Evolutionary conservation across 2,888 invertebrate species (phyloP), one percentile per base, ranked within the genome.

Genomic region (Prostheceraeus crozeri): DNA sequence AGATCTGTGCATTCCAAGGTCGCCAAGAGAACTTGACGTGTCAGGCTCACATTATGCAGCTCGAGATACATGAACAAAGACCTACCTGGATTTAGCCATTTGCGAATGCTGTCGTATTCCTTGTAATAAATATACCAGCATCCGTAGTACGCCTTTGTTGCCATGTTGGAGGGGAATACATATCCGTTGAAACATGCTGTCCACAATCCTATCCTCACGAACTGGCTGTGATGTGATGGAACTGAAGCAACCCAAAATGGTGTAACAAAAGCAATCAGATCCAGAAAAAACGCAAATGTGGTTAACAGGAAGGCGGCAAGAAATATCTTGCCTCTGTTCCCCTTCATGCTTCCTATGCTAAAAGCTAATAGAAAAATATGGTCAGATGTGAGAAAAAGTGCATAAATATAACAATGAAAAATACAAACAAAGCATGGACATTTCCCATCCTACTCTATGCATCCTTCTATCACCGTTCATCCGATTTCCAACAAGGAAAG

Each of bases 41-140:
- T n/a, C n/a, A n/a, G n/a, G n/a, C n/a, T n/a, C n/a, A n/a, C n/a
- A n/a, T n/a, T n/a, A n/a, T n/a, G n/a, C n/a, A n/a, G n/a, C n/a
- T n/a, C n/a, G n/a, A n/a, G n/a, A n/a, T n/a, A n/a, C n/a, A n/a
- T n/a, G n/a, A n/a, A n/a, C n/a, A 53, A 33, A 52, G 62, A 80
- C 81, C 81, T 77, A 86, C 87, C 84, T 57, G 90, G 90, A 67
- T 90, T 77, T 2, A 94, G 78, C 69, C 89, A 85, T 68, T 89
- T 86, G 69, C 88, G 85, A 66, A 94, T 88, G 60, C 90, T 89
- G 72, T 90, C 89, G 74, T 89, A 91, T 77, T 94, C 93, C 75
- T 90, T 91, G 77, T 93, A 89, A 71, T 91, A 90, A 63, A 94
- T 86, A 89, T 93, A 94, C 86, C 89, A 89, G 72, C 94, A 94